These are phyloP conservation scores for Zoanthus gigantus DNA, from an alignment of 92 coral and sea anemone species.

Conservation along the genomic window DNA sequence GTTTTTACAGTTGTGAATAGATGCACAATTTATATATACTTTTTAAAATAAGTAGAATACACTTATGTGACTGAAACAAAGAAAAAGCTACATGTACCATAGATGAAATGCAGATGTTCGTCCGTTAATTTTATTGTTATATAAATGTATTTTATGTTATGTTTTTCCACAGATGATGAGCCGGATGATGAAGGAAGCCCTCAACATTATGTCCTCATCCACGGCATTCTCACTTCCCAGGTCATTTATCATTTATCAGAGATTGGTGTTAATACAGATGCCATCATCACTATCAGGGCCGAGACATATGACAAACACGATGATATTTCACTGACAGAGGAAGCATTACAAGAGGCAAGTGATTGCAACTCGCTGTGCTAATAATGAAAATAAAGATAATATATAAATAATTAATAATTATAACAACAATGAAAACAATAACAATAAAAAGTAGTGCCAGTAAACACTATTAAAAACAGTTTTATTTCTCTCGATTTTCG, in stretches of 20 bases:
- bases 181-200: conserved; percentile 97
- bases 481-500: too few relatives aligned
- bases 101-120: background rate
- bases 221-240: conserved; percentile 83
- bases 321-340: conserved; percentile 27
- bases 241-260: conserved; percentile 78
- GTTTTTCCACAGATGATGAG: conserved; percentile 81
- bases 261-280: conserved; percentile 82
- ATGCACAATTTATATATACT: too few relatives aligned
- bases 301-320: conserved; percentile 71
- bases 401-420: too few relatives aligned
- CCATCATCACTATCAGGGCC: conserved; percentile 82
- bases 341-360: conserved; percentile 40
- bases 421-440: too few relatives aligned
- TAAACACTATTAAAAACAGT: too few relatives aligned
- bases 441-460: too few relatives aligned
- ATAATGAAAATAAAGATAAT: too few relatives aligned
- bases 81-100: background rate
- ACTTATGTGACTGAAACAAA: background rate
- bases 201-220: conserved; percentile 91
- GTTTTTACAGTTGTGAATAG: too few relatives aligned
- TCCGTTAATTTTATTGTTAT: too few relatives aligned
- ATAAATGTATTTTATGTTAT: background rate
- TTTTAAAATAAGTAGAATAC: too few relatives aligned
- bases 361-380: background rate